These are phyloP conservation scores for Ephydatia muelleri DNA, from an alignment of 37 sponge, comb jelly and placozoan species.

Conservation along the genomic window DNA sequence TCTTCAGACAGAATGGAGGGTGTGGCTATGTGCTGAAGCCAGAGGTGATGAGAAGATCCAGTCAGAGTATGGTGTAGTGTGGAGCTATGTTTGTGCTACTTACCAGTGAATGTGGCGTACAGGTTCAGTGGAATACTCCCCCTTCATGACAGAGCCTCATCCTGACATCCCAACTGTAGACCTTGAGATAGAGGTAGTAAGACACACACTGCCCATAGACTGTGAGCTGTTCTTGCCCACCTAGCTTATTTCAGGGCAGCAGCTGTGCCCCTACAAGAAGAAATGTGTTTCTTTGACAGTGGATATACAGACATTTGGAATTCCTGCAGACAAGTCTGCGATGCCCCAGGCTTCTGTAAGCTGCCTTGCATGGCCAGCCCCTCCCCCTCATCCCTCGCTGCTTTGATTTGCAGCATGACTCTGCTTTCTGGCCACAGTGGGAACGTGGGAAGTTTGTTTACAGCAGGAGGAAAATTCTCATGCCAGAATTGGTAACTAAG, in stretches of 20 bases:
- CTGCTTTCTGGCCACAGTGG: conserved; percentile 46
- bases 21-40: conserved; percentile 88
- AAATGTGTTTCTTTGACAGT: conserved; percentile 33
- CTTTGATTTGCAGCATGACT: not conserved
- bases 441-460: conserved; percentile 5
- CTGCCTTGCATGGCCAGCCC: not conserved
- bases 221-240: not conserved
- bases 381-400: not conserved
- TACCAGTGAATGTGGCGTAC: not conserved
- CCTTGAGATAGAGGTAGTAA: conserved; percentile 63
- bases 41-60: conserved; percentile 49
- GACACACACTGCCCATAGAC: not conserved
- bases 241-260: conserved; percentile 70
- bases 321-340: conserved; percentile 27
- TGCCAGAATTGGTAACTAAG: conserved; percentile 35
- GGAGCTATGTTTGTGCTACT: not conserved
- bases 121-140: conserved; percentile 11
- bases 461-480: conserved; percentile 28
- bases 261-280: conserved; percentile 38
- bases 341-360: conserved; percentile 34
- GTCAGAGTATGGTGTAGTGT: not conserved
- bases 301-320: conserved; percentile 52
- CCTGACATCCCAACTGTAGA: conserved; percentile 35
- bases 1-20: conserved; percentile 77
- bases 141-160: conserved; percentile 48